Evolutionary conservation across 2,888 invertebrate species (phyloP), one percentile per base, ranked within the genome.

Genomic region (Caradrina clavipalpis): DNA sequence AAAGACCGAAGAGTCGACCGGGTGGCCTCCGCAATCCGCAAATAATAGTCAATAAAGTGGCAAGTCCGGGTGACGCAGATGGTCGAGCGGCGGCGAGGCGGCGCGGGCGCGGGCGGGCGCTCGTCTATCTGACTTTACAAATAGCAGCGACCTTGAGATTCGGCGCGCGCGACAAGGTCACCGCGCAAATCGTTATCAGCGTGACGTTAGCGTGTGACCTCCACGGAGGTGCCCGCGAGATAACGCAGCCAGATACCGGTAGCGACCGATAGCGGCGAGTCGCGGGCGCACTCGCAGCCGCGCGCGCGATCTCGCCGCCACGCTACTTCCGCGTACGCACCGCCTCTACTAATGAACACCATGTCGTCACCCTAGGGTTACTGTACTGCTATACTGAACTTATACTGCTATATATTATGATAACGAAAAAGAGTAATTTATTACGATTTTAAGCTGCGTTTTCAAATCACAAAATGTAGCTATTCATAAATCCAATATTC

Each of bases 121-220:
- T 87, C 85, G 88, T 87, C 91, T 94, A 93, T 94, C 92, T 92
- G 92, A 90, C 93, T 93, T 92, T 95, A 93, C 95, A 95, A 95
- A 96, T 95, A 95, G 94, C 92, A 89, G 91, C 91, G 90, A 94
- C 95, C 95, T 96, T 95, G 95, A 91, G 90, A 93, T 96, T 96
- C 92, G 94, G 95, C 94, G 94, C 94, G 94, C 93, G 92, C 92
- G 94, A 91, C 95, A 96, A 95, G 95, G 95, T 95, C 95, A 95
- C 89, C 92, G 93, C 94, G 95, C 95, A 93, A 95, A 95, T 95
- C 93, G 95, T 96, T 96, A 96, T 96, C 96, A 95, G 90, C 86
- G 92, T 95, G 95, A 95, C 95, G 96, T 95, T 93, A 94, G 90
- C 91, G 88, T 85, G 88, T 92, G 94, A 96, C 95, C 95, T 95